These are phyloP conservation scores for Seriola dumerili DNA, from an alignment of 2,113 vertebrate genomes.

Conservation along the genomic window DNA sequence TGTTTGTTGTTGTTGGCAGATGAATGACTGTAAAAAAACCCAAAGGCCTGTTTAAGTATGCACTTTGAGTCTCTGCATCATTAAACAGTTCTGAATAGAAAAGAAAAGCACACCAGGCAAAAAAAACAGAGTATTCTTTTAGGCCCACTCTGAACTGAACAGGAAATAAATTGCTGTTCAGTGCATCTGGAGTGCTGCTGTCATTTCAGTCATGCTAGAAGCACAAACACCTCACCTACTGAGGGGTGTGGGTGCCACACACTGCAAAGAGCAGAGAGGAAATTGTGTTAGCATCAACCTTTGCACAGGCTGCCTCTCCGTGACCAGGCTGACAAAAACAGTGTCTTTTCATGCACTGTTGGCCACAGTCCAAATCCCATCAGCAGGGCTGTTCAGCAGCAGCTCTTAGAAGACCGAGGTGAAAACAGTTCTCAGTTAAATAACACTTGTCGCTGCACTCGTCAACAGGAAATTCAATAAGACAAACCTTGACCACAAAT, in stretches of 20 bases:
- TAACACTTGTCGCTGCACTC: conserved; percentile 54
- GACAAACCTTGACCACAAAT: conserved; percentile 61
- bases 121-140: conserved; percentile 23
- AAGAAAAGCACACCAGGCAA: conserved; percentile 60
- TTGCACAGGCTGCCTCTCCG: conserved; percentile 33
- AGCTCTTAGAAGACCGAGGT: conserved; percentile 13
- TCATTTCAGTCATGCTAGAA: conserved; percentile 52
- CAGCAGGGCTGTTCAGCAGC: conserved; percentile 39
- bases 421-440: conserved; percentile 51
- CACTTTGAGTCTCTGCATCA: conserved; percentile 50
- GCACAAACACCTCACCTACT: conserved; percentile 76
- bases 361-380: conserved; percentile 37
- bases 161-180: conserved; percentile 62
- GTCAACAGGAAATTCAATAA: conserved; percentile 72
- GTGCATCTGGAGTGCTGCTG: conserved; percentile 25
- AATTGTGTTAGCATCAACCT: conserved; percentile 61
- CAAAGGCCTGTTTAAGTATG: conserved; percentile 64
- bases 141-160: conserved; percentile 57
- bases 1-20: conserved; percentile 32
- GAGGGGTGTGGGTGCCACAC: conserved; percentile 66
- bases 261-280: conserved; percentile 78
- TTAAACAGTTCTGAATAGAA: conserved; percentile 62
- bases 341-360: conserved; percentile 52
- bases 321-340: conserved; percentile 65
- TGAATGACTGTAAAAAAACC: conserved; percentile 54